Percentiles rank a stretch among this genome's conserved stretches.
These are phyloP conservation scores for Ceyx margarethae DNA, from an alignment of 2,113 vertebrate genomes.

Conservation along the genomic window DNA sequence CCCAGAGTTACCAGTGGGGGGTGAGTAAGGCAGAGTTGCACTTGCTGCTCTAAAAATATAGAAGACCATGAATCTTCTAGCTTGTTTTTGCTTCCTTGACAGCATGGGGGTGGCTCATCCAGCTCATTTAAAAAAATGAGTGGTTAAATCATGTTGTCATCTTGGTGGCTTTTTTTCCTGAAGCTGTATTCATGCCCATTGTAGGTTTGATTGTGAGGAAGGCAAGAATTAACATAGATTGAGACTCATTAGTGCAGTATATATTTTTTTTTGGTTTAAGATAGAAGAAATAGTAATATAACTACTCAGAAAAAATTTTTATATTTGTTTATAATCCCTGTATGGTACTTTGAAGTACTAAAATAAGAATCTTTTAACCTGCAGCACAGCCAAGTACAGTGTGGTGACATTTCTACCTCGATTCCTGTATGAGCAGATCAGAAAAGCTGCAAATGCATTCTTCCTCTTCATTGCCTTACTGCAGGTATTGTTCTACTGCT, in stretches of 20 bases:
- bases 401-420: slow-evolving; percentile 97
- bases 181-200: neutral
- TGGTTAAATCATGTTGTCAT: neutral
- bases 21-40: neutral
- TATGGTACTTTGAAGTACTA: neutral
- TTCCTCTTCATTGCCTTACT: slow-evolving; percentile 99
- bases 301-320: neutral
- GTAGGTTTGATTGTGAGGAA: neutral
- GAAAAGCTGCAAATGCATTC: slow-evolving; percentile 97
- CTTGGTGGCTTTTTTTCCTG: neutral
- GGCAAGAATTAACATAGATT: neutral
- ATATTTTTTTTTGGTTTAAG: neutral
- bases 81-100: neutral
- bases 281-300: neutral
- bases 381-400: slow-evolving; percentile 96
- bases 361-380: neutral
- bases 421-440: slow-evolving; percentile 98
- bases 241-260: neutral
- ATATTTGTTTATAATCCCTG: neutral
- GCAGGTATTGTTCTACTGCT: slow-evolving; percentile 81
- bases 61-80: neutral
- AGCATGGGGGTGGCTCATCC: neutral
- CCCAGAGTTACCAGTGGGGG: neutral
- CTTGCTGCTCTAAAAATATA: neutral
- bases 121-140: neutral